Conservation (phyloP, 2,888 invertebrate genomes). For the Trisateles emortualis region DNA sequence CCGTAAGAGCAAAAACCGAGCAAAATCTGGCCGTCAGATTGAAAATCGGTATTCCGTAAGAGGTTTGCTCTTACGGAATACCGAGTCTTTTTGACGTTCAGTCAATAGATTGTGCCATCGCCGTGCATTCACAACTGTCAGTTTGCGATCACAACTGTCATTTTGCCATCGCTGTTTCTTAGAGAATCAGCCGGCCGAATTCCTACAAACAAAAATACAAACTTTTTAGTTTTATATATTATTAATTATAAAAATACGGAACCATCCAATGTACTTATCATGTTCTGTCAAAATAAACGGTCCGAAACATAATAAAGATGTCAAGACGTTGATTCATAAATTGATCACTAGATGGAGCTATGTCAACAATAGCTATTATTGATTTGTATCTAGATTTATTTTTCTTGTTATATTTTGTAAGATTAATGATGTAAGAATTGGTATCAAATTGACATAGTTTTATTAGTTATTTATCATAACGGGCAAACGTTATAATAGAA, state of each 20-base stretch:
- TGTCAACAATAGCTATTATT: constrained; percentile 21
- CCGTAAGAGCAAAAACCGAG: no score
- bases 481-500: neutral
- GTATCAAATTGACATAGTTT: neutral
- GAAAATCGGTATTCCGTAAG: no score
- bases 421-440: constrained; percentile 7
- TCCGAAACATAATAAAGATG: constrained; percentile 18
- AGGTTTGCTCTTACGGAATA: no score
- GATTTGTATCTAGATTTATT: constrained; percentile 44
- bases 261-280: constrained; percentile 55
- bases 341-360: constrained; percentile 13
- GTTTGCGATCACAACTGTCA: no score
- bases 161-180: no score
- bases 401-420: neutral
- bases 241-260: constrained; percentile 39
- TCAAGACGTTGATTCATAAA: constrained; percentile 1
- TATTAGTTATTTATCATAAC: neutral
- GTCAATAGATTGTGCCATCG: no score
- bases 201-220: no score
- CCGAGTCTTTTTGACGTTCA: no score
- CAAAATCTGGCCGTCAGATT: no score
- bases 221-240: no score
- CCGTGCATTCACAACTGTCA: no score
- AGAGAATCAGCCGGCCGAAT: no score
- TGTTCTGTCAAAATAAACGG: constrained; percentile 60